Percentiles rank a stretch among this genome's conserved stretches.
Evolutionary conservation across 2,888 invertebrate species (phyloP).

Genomic region (Xylophagus ater): DNA sequence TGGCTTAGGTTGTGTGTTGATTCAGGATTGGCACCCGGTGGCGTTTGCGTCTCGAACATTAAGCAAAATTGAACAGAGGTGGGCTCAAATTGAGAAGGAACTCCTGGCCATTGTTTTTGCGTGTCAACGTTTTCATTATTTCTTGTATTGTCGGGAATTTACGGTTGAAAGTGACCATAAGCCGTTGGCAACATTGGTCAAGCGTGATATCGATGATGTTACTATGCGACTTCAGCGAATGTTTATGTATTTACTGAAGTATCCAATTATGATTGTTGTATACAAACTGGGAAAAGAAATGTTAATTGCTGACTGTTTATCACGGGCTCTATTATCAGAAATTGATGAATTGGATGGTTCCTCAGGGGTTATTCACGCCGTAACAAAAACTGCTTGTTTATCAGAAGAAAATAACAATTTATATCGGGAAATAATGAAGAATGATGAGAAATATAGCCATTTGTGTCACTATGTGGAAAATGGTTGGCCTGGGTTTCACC

Average conservation of each 20-base stretch:
- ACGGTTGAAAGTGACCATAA: conserved; percentile 25
- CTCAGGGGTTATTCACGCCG: conserved; percentile 2
- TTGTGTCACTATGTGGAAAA: conserved; percentile 5
- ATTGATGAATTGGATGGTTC: conserved; percentile 2
- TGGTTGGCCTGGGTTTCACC: conserved; percentile 15
- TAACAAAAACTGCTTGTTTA: conserved; percentile 10
- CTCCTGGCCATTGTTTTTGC: conserved; percentile 28
- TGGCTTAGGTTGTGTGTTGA: conserved; percentile 25
- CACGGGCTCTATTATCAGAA: conserved; percentile 10
- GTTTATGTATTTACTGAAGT: conserved; percentile 25
- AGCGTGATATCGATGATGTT: conserved; percentile 24
- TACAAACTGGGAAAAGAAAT: conserved; percentile 25
- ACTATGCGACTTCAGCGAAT: conserved; percentile 24
- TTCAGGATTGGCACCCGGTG: conserved; percentile 27
- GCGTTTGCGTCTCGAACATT: conserved; percentile 28
- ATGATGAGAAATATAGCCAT: conserved; percentile 8
- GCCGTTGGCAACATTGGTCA: conserved; percentile 25
- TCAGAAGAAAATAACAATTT: conserved; percentile 13
- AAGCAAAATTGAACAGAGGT: conserved; percentile 25
- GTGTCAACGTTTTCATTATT: conserved; percentile 27
- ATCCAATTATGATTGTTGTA: conserved; percentile 16
- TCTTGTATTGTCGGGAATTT: conserved; percentile 22
- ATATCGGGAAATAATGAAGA: conserved; percentile 6
- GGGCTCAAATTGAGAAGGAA: conserved; percentile 35
- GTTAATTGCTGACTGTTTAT: conserved; percentile 24